Evolutionary conservation across 2,888 invertebrate genomes (phyloP).

Genomic region (Saturnia japonica): DNA sequence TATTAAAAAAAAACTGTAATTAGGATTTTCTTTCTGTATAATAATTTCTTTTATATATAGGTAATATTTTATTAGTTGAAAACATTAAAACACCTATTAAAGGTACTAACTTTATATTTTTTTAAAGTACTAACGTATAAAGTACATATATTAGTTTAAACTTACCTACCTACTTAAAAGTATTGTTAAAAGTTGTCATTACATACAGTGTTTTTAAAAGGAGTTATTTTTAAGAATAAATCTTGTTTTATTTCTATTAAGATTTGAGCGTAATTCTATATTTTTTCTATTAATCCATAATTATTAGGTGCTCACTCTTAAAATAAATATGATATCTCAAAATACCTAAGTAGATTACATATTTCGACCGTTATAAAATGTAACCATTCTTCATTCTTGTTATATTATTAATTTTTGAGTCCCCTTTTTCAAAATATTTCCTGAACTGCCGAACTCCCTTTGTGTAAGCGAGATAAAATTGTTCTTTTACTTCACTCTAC

Average conservation of each 20-base stretch:
- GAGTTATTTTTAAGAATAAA: background rate
- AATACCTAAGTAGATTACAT: background rate
- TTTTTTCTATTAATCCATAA: background rate
- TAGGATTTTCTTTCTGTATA: background rate
- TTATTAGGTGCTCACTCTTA: background rate
- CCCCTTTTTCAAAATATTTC: conserved; percentile 70
- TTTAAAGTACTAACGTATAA: too few relatives aligned
- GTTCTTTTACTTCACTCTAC: conserved; percentile 44
- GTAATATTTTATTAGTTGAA: too few relatives aligned
- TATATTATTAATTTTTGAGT: conserved; percentile 59
- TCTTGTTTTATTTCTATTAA: background rate
- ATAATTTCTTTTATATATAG: background rate
- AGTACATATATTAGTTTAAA: too few relatives aligned
- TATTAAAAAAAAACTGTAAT: background rate
- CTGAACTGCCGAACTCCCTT: conserved; percentile 50
- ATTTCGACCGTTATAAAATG: background rate
- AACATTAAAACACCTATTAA: too few relatives aligned
- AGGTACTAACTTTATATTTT: too few relatives aligned
- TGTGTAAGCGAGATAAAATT: conserved; percentile 53
- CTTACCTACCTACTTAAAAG: too few relatives aligned
- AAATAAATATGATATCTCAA: background rate
- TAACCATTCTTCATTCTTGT: conserved; percentile 43
- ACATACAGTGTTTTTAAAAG: too few relatives aligned
- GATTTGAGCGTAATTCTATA: background rate
- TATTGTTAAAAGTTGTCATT: too few relatives aligned